Conservation (phyloP, 2,113 vertebrate species). For the Amblyornis subalaris region DNA sequence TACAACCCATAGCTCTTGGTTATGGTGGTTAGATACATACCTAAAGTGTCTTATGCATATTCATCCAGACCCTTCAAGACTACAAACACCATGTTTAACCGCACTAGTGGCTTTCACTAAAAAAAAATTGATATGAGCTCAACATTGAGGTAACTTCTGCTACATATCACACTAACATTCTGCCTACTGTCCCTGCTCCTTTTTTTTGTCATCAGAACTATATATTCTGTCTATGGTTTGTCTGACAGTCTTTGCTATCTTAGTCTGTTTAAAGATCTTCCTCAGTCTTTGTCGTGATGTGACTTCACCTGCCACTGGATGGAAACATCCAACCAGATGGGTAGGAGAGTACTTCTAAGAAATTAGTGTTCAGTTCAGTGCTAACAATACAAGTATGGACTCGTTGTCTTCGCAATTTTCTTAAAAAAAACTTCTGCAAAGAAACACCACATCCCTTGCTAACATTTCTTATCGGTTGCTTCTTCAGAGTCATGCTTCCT, state of each 20-base stretch:
- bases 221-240: not conserved
- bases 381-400: not conserved
- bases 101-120: not conserved
- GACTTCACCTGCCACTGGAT: not conserved
- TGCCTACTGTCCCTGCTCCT: not conserved
- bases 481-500: not conserved
- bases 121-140: not conserved
- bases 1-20: not conserved
- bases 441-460: not conserved
- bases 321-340: not conserved
- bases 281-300: not conserved
- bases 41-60: rapidly evolving
- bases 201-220: not conserved
- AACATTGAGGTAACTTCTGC: not conserved
- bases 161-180: not conserved
- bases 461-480: not conserved
- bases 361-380: not conserved
- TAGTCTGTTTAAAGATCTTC: not conserved
- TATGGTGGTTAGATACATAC: not conserved
- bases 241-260: not conserved
- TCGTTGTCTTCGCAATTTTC: not conserved
- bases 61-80: not conserved
- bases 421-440: not conserved
- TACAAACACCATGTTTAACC: not conserved
- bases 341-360: not conserved